Base-by-base conservation (phyloP, 2,113 vertebrate genomes). In the Ailurus styani region DNA sequence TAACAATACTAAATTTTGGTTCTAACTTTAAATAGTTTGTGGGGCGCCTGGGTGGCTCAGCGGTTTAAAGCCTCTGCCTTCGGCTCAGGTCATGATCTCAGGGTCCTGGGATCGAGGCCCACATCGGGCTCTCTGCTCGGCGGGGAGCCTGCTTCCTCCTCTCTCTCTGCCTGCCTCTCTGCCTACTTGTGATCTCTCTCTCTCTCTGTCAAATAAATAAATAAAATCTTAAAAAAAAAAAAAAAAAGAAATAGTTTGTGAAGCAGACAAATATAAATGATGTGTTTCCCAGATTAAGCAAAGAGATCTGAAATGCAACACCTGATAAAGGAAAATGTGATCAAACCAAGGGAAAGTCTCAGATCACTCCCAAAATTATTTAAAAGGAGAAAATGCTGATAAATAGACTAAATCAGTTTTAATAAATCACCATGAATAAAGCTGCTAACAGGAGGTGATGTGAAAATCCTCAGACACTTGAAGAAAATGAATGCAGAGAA, bases 11-110 rank as follows among this genome's bases (percentile, higher is more conserved):
- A 89, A 64, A 55, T 95, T 98, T 98, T 96, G 64, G 62, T 40
- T 95, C 79, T 86, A 78, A 96, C 85, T 97, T 95, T 42, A 70
- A 98, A 89, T 55, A 90, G 66, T 97, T 94, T 0, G 57, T 83
- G 73, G n/a, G n/a, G n/a, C n/a, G n/a, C n/a, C n/a, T n/a, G n/a
- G n/a, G n/a, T n/a, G n/a, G n/a, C n/a, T n/a, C n/a, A n/a, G n/a
- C n/a, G n/a, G n/a, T n/a, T n/a, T n/a, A n/a, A n/a, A n/a, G n/a
- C n/a, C n/a, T n/a, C n/a, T n/a, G n/a, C n/a, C n/a, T n/a, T n/a
- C n/a, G n/a, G n/a, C n/a, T n/a, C n/a, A n/a, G n/a, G n/a, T n/a
- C n/a, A n/a, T n/a, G n/a, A n/a, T n/a, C n/a, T n/a, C n/a, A n/a
- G n/a, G n/a, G n/a, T n/a, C n/a, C n/a, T n/a, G n/a, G n/a, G n/a